A percentile compares a stretch with the other conserved stretches of the same genome.
Evolutionary conservation across 2,888 invertebrate species (phyloP).

Genomic region (Andrena praecox): DNA sequence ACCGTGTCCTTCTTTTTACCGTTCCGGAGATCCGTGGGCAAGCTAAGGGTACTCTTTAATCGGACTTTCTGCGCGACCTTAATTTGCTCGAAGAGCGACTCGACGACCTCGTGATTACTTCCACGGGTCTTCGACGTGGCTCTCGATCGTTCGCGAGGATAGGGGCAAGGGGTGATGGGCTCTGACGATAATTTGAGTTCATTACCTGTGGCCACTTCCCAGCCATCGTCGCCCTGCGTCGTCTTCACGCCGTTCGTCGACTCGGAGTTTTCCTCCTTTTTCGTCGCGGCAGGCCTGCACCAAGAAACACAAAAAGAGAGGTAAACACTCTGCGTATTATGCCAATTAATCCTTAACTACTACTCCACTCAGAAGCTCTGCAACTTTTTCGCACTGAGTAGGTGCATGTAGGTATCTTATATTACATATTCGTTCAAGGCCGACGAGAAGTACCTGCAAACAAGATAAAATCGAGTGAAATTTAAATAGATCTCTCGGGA

Average conservation of each 20-base stretch:
- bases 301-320: background rate
- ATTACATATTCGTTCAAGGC: too few species aligned
- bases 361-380: too few species aligned
- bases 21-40: slow-evolving; percentile 40
- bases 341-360: background rate
- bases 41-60: slow-evolving; percentile 42
- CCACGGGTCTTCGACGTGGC: slow-evolving; percentile 31
- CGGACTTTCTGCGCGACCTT: slow-evolving; percentile 47
- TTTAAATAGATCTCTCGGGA: too few species aligned
- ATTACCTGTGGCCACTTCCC: slow-evolving; percentile 81
- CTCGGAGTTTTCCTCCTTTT: slow-evolving; percentile 42
- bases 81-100: slow-evolving; percentile 22
- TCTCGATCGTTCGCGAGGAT: slow-evolving; percentile 42
- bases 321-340: background rate
- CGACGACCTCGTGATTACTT: slow-evolving; percentile 41
- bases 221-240: slow-evolving; percentile 71
- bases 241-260: slow-evolving; percentile 59
- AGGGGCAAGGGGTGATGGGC: slow-evolving; percentile 23
- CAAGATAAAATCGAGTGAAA: too few species aligned
- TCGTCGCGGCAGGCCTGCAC: slow-evolving; percentile 41
- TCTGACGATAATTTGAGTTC: slow-evolving; percentile 49
- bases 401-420: too few species aligned
- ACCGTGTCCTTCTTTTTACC: slow-evolving; percentile 28
- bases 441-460: too few species aligned
- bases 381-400: too few species aligned